phyloP scores from a whole-genome alignment of 2,113 vertebrate genomes.

The Chitala chitala region DNA sequence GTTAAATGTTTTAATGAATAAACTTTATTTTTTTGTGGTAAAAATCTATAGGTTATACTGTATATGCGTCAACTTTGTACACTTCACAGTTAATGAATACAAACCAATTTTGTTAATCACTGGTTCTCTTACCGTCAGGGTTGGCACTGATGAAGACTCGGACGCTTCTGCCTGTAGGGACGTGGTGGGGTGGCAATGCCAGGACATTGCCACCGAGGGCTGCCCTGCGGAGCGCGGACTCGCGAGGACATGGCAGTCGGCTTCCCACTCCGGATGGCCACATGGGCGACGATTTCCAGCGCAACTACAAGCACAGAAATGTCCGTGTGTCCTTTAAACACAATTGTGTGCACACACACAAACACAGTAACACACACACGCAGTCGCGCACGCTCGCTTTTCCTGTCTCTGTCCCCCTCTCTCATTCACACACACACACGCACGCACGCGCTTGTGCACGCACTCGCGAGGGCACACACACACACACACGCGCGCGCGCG shows the following conservation, averaged over 20 bases:
- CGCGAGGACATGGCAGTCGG: slow-evolving; percentile 77
- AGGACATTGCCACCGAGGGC: slow-evolving; percentile 82
- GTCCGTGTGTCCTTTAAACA: background rate
- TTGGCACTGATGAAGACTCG: slow-evolving; percentile 89
- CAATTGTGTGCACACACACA: background rate
- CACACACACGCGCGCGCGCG: slow-evolving; percentile 9
- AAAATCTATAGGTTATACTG: background rate
- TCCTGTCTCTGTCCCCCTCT: too few relatives aligned
- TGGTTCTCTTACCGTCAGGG: slow-evolving; percentile 75
- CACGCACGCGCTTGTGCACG: slow-evolving; percentile 3
- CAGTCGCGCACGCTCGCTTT: slow-evolving; percentile 9
- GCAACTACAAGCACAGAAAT: slow-evolving; percentile 43
- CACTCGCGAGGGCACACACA: slow-evolving; percentile 19
- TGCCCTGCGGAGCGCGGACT: slow-evolving; percentile 82
- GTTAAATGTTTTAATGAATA: background rate
- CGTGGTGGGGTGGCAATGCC: slow-evolving; percentile 77
- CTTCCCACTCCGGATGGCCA: slow-evolving; percentile 82
- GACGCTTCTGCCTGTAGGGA: slow-evolving; percentile 82
- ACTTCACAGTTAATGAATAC: background rate
- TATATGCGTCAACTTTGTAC: background rate
- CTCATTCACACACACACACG: slow-evolving; percentile 14
- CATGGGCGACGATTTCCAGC: slow-evolving; percentile 74
- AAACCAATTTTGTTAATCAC: background rate
- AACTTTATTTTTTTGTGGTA: background rate
- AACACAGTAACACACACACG: background rate